phyloP scores from a whole-genome alignment of 2,888 invertebrate species.

The Epistrophella euchroma region DNA sequence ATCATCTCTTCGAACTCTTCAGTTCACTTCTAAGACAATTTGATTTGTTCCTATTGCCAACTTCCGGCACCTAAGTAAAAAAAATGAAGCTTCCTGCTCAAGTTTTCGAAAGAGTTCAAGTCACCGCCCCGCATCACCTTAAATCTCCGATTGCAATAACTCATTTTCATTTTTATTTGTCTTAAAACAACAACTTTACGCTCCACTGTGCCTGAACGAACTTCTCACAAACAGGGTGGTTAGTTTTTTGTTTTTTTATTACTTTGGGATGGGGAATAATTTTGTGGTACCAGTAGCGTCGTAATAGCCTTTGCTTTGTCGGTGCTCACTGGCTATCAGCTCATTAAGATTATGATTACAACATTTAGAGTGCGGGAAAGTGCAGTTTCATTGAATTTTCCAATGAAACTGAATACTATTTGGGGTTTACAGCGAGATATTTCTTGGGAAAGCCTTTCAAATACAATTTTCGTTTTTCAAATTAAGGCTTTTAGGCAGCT shows the following conservation, averaged over 20 bases:
- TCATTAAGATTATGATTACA: constrained; percentile 73
- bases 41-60: constrained; percentile 58
- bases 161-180: constrained; percentile 38
- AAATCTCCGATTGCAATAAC: constrained; percentile 44
- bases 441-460: constrained; percentile 62
- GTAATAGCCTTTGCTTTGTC: constrained; percentile 46
- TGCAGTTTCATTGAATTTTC: constrained; percentile 67
- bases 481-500: constrained; percentile 66
- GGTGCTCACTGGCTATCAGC: constrained; percentile 66
- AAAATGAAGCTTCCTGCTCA: constrained; percentile 15
- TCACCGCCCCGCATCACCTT: constrained; percentile 9
- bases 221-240: constrained; percentile 59
- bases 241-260: constrained; percentile 51
- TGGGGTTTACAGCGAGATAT: constrained; percentile 26
- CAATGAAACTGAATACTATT: constrained; percentile 15
- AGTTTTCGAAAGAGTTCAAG: constrained; percentile 29
- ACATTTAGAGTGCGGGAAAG: constrained; percentile 55
- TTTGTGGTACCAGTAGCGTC: constrained; percentile 54
- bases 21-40: constrained; percentile 39
- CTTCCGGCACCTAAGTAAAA: constrained; percentile 49
- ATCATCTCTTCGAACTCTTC: constrained; percentile 14
- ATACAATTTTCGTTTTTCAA: not conserved
- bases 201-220: constrained; percentile 45
- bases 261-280: constrained; percentile 1
- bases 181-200: constrained; percentile 53